Evolutionary conservation across 1,140 invertebrate species (phyloP).

Genomic region (Liolophura sinensis): DNA sequence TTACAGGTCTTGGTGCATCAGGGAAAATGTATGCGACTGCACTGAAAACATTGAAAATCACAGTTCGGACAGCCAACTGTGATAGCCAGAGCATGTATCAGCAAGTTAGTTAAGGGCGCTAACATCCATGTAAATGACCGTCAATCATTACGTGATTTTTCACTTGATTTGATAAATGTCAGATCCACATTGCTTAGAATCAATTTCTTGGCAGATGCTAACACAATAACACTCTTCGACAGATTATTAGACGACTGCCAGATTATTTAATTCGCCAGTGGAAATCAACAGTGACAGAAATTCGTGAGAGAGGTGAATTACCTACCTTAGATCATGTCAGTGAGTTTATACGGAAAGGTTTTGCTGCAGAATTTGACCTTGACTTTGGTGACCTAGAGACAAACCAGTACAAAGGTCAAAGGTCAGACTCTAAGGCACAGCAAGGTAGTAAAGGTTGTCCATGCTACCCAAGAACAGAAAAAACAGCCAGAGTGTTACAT

Average conservation of each 20-base stretch:
- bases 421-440: not conserved
- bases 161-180: constrained; percentile 3
- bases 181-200: not conserved
- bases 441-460: too few relatives aligned
- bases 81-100: constrained; percentile 4
- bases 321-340: not conserved
- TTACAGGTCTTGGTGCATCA: not conserved
- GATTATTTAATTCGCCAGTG: not conserved
- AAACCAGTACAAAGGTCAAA: too few relatives aligned
- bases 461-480: not conserved
- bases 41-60: constrained; percentile 3
- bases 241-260: constrained; percentile 4
- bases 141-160: constrained; percentile 1
- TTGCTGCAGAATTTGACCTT: constrained; percentile 7
- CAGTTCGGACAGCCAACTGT: constrained; percentile 1
- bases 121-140: not conserved
- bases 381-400: constrained; percentile 7
- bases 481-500: not conserved
- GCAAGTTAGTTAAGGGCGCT: constrained; percentile 3
- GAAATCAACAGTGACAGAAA: too few relatives aligned
- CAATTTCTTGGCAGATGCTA: not conserved
- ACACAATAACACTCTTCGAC: constrained; percentile 1
- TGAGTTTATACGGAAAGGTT: not conserved
- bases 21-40: constrained; percentile 8
- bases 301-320: too few relatives aligned